Evolutionary conservation across 2,113 vertebrate species (phyloP), one percentile per base, ranked within the genome.

Genomic region (Gnathonemus longibarbis): DNA sequence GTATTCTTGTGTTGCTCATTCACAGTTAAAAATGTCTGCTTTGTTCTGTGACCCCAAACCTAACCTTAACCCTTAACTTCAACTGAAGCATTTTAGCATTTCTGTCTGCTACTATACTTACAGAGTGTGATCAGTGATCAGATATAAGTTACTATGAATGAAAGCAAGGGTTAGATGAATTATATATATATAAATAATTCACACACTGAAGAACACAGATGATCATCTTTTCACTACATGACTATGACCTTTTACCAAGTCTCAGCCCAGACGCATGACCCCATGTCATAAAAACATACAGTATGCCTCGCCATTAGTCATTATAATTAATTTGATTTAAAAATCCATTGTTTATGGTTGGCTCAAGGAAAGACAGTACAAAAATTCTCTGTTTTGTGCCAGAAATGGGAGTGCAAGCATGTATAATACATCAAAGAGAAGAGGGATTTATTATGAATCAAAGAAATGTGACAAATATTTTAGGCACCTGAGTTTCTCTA

Each of bases 391-490:
- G 74, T 19, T 42, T 80, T 80, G 31, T 80, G 74, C 35, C 35
- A 42, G 31, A 80, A 80, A 80, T 80, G 35, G 15, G 35, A 42
- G 35, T 42, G 31, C 74, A 80, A 39, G 31, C 74, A 80, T 80
- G 31, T 80, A 80, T 80, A 80, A 80, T 80, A 80, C 74, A 80
- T 80, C 31, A 80, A 42, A 80, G 74, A 35, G 15, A 80, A 7
- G 35, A 42, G 74, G 13, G 74, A 80, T 80, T 80, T 80, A 80
- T 80, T 80, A 80, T 80, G 74, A 80, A 80, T 80, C 74, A 80
- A 80, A 80, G 74, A 80, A 80, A 80, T 35, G 13, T 80, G 74
- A 80, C 74, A 80, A 42, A 80, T 70, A 70, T 80, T 80, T 80
- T 19, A 80, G 74, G 35, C 74, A 80, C 35, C 74, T 42, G 31